Base-by-base conservation (phyloP, 2,797 vertebrate species). In the Ctenopoma kingsleyae region DNA sequence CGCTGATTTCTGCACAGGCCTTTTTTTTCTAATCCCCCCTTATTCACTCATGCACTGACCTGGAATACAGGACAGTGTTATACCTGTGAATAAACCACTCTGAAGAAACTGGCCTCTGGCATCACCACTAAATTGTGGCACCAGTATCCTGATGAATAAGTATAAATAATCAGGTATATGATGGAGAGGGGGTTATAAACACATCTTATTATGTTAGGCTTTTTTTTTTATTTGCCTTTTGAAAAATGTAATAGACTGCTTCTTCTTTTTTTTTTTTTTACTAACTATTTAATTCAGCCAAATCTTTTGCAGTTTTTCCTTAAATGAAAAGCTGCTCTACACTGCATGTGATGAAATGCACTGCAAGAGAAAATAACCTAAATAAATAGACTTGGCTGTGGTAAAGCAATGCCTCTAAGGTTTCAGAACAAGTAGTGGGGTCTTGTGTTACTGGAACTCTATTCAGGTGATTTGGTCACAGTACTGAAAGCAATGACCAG, bases 261-360 rank as follows among this genome's bases (percentile, higher is more conserved):
- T 58, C 56, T 13, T 59, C 5, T 66, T 0, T 56, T 58, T 59
- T 13, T 59, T 13, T 66, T 0, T 56, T 62, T 67, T 54, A 74
- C 66, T 60, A 74, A 46, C 47, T 73, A 65, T 79, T 71, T 63
- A 57, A 56, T 78, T 58, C 22, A 75, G 41, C 41, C 65, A 51
- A 67, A 50, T 81, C 35, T 49, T 48, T 47, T 67, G 23, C 5
- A 22, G 0, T 38, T 20, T 41, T 20, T 61, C 30, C 10, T 48
- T 57, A 41, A 68, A 66, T 64, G 13, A 76, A 78, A 83, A 72
- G 41, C 73, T 43, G 56, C 55, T 74, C 17, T 30, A 51, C 30
- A 62, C 41, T 6, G 27, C 22, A 60, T 71, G 71, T 79, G 80
- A 84, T 84, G 76, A 83, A 90, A 88, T 71, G 50, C 54, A 47